A percentile compares a stretch with the other conserved stretches of the same genome.
Conservation (phyloP, 1,140 invertebrate species). For the Himalopsyche phryganea region DNA sequence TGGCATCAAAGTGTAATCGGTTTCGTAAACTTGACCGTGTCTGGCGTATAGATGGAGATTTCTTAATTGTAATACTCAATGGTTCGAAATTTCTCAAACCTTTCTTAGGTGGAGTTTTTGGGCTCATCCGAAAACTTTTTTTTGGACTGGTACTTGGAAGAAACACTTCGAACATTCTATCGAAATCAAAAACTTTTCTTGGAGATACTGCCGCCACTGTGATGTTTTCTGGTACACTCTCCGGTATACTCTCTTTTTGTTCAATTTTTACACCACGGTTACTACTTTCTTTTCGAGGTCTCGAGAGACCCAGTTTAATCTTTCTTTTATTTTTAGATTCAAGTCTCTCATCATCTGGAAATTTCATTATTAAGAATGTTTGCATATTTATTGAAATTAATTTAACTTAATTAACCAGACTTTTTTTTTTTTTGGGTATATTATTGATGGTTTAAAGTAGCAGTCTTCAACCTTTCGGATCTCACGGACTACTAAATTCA, state of each 20-base stretch:
- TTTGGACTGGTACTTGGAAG: background rate
- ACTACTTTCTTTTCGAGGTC: conserved; percentile 34
- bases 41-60: conserved; percentile 6
- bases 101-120: conserved; percentile 20
- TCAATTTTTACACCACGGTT: too few relatives aligned
- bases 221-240: too few relatives aligned
- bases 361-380: too few relatives aligned
- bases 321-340: conserved; percentile 44
- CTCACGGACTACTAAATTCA: too few relatives aligned
- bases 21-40: background rate
- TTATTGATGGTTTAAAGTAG: too few relatives aligned
- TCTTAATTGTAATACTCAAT: conserved; percentile 17
- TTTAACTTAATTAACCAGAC: too few relatives aligned
- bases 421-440: too few relatives aligned
- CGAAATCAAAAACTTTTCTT: background rate
- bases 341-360: background rate
- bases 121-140: conserved; percentile 18
- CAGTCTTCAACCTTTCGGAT: too few relatives aligned
- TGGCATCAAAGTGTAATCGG: background rate
- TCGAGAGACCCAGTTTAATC: conserved; percentile 46
- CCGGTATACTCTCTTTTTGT: too few relatives aligned
- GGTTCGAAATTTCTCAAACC: conserved; percentile 19
- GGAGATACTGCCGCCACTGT: background rate
- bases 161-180: conserved; percentile 10
- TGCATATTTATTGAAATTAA: too few relatives aligned